phyloP scores from a whole-genome alignment of 1,140 invertebrate species.

The Steinernema khuongi region DNA sequence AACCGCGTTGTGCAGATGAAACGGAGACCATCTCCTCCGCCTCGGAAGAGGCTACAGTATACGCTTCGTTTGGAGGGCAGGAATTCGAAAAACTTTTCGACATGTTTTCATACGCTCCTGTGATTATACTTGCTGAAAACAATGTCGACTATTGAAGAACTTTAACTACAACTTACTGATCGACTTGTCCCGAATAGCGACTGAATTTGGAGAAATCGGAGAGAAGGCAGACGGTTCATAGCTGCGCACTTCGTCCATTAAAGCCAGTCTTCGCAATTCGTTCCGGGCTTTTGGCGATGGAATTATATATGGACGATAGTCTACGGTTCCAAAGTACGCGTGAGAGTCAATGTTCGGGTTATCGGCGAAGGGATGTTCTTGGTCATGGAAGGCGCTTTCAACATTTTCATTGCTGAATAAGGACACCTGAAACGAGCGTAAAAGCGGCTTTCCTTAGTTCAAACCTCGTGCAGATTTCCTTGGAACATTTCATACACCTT shows the following conservation, averaged over 20 bases:
- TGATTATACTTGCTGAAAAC: background rate
- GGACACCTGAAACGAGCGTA: slow-evolving; percentile 2
- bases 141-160: background rate
- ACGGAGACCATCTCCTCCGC: background rate
- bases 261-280: slow-evolving; percentile 22
- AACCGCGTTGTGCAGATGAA: background rate
- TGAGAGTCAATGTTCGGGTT: background rate
- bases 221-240: slow-evolving; percentile 8
- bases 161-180: slow-evolving; percentile 16
- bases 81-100: background rate
- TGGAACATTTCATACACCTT: slow-evolving; percentile 22
- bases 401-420: background rate
- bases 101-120: background rate
- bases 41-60: background rate
- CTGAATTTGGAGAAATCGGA: background rate
- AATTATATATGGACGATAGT: slow-evolving; percentile 28
- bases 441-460: slow-evolving; percentile 1
- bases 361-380: slow-evolving; percentile 15
- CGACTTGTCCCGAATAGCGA: background rate
- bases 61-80: background rate
- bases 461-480: slow-evolving; percentile 22
- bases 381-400: slow-evolving; percentile 21
- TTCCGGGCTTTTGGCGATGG: slow-evolving; percentile 17
- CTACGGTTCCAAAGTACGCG: slow-evolving; percentile 17
- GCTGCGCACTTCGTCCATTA: background rate